Percentiles rank a stretch among this genome's conserved stretches.
Conservation (phyloP, 2,797 vertebrate genomes). For the Buphagus erythrorhynchus region DNA sequence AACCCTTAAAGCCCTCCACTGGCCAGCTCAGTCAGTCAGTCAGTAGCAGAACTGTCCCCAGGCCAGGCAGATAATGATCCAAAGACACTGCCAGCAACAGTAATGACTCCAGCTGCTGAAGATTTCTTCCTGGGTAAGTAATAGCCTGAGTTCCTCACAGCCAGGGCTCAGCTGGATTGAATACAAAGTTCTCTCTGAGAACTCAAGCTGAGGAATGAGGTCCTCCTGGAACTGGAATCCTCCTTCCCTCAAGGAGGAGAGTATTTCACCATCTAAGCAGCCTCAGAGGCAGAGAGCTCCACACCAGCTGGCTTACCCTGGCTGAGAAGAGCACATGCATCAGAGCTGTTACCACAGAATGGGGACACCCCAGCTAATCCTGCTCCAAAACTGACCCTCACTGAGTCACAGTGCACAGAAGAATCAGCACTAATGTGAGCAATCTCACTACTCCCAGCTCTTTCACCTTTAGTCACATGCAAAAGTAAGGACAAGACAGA, state of each 20-base stretch:
- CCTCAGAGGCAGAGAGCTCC: background rate
- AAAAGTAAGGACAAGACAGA: slow-evolving; percentile 25
- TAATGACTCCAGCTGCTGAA: background rate
- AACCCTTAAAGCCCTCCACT: background rate
- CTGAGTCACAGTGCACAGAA: too few species aligned
- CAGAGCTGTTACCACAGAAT: background rate
- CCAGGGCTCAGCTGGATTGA: background rate
- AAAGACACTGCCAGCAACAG: background rate
- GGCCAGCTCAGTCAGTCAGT: background rate
- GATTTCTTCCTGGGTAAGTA: background rate
- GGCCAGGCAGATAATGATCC: background rate
- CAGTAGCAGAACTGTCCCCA: background rate
- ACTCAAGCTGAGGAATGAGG: background rate
- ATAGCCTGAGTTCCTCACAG: background rate
- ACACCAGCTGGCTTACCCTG: background rate
- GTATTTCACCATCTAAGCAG: background rate
- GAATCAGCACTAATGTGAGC: too few species aligned
- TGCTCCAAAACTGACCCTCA: background rate
- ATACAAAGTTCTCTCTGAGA: background rate
- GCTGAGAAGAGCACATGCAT: background rate
- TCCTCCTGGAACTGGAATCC: background rate
- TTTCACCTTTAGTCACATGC: background rate
- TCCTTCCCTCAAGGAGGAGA: background rate
- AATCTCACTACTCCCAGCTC: background rate
- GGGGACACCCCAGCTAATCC: background rate